Conservation (phyloP, 2,797 vertebrate species). For the Anisognathus igniventris region DNA sequence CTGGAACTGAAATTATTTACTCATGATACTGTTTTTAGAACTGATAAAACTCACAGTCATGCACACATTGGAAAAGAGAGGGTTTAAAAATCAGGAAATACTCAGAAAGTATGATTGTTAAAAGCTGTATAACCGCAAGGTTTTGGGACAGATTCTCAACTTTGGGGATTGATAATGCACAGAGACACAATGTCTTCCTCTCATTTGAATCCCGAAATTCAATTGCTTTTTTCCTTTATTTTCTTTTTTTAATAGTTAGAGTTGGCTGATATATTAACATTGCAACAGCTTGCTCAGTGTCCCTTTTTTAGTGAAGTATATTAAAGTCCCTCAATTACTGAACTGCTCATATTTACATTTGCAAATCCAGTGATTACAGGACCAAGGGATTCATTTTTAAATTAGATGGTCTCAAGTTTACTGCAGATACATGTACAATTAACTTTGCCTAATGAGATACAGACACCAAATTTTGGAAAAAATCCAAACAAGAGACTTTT, state of each 20-base stretch:
- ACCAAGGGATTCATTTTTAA: neutral
- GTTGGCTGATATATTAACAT: neutral
- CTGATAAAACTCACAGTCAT: neutral
- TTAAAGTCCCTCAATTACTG: neutral
- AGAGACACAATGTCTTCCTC: neutral
- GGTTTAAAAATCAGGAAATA: neutral
- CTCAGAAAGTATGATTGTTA: neutral
- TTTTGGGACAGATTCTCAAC: neutral
- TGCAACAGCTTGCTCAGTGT: neutral
- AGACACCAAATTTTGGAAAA: neutral
- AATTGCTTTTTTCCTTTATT: accelerated
- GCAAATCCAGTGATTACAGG: neutral
- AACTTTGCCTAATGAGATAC: neutral
- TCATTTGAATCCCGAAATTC: neutral
- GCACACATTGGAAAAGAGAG: neutral
- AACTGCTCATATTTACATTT: neutral
- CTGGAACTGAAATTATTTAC: neutral
- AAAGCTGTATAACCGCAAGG: neutral
- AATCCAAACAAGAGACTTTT: neutral
- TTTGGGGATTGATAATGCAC: neutral
- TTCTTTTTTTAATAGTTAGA: neutral
- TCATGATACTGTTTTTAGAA: neutral
- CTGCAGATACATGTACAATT: neutral
- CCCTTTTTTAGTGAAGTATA: neutral
- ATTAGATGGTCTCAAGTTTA: neutral